Base-by-base conservation (phyloP, 2,113 vertebrate genomes). In the Sinosuthora webbiana region DNA sequence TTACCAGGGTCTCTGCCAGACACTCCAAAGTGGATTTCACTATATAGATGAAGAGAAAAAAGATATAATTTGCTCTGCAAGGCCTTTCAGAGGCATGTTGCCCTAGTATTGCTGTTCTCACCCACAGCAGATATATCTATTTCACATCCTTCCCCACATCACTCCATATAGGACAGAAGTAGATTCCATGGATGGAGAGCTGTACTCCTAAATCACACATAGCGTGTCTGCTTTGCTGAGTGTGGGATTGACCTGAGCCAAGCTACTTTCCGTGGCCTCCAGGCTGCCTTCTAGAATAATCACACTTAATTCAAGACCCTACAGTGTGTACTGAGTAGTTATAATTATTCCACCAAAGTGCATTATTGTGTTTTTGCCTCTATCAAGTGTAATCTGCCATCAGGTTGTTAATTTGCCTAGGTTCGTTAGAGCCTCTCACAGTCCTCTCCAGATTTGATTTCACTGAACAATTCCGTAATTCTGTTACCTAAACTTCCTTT, bases 331-430 rank as follows among this genome's bases (percentile, higher is more conserved):
- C 21, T 56, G 41, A 78, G 73, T 60, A 68, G 33, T 89, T 91
- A n/a, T 62, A 92, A 92, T 92, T 91, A 92, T 71, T 94, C 74
- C 65, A 79, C 82, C 73, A 68, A 87, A 78, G 76, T 63, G 6
- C 60, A 52, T 89, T 92, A 82, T 17, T 2, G 4, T 78, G 60
- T 71, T 94, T 94, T 69, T 94, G 33, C 63, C 68, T 75, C 28
- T 78, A 82, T 78, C 44, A 82, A 56, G 49, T 30, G 44, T 60
- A 84, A 87, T 87, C 56, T 94, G 60, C 76, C n/a, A 78, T 76
- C 69, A 84, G 56, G 52, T 89, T 89, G 41, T 90, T 93, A 87
- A 94, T 92, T 92, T 81, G 24, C 52, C 50, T 71, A 25, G 44
- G 52, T 91, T 89, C 92, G 50, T 71, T 84, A 84, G 8, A 78